Evolutionary conservation across 1,140 invertebrate species (phyloP).

Genomic region (Harlomillsia oculata): DNA sequence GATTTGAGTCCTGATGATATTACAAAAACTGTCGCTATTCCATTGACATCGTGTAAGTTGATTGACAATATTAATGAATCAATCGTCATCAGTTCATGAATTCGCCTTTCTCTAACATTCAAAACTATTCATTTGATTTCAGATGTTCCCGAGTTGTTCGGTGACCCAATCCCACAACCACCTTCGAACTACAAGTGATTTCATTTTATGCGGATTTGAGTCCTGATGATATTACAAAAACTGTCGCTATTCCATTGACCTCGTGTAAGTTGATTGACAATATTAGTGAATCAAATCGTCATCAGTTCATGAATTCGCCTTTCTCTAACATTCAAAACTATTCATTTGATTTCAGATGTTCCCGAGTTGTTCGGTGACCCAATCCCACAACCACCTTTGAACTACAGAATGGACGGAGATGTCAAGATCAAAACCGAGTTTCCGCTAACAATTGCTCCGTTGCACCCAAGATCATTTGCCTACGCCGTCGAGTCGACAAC

Average conservation of each 20-base stretch:
- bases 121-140: not conserved
- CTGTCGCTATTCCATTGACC: slow-evolving; percentile 5
- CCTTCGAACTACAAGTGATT: no score
- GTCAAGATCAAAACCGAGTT: not conserved
- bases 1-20: not conserved
- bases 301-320: not conserved
- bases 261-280: slow-evolving; percentile 4
- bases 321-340: not conserved
- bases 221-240: not conserved
- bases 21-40: slow-evolving; percentile 3
- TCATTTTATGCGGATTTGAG: slow-evolving; percentile 2
- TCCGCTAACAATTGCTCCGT: not conserved
- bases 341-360: not conserved
- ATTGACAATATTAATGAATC: not conserved
- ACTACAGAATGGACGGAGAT: not conserved
- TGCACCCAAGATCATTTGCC: slow-evolving; percentile 9
- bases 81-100: not conserved
- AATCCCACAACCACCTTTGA: not conserved
- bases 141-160: not conserved
- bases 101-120: not conserved
- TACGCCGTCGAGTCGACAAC: not conserved
- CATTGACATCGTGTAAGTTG: slow-evolving; percentile 7
- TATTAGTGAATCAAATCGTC: not conserved
- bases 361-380: not conserved
- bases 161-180: not conserved